Evolutionary conservation across 2,888 invertebrate genomes (phyloP).

Genomic region (Temnothorax ravouxi): DNA sequence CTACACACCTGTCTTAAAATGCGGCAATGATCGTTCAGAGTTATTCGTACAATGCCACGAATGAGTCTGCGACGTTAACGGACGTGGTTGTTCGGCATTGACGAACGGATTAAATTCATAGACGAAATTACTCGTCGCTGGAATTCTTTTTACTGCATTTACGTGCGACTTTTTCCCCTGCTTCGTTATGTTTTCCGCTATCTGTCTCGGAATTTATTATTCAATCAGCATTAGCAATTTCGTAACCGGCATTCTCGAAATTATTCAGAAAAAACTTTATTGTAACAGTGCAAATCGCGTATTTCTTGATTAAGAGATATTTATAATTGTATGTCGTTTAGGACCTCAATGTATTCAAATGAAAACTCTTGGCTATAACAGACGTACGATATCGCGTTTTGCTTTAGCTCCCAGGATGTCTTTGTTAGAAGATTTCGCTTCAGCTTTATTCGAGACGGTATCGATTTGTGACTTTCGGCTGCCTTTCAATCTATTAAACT

Average conservation of each 20-base stretch:
- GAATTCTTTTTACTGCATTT: conserved; percentile 58
- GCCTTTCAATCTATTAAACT: conserved; percentile 29
- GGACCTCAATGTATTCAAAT: not conserved
- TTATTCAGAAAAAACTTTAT: not conserved
- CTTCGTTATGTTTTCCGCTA: conserved; percentile 44
- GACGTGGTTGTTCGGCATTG: conserved; percentile 26
- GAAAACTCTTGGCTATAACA: not conserved
- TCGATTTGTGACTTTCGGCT: conserved; percentile 38
- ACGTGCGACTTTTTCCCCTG: conserved; percentile 28
- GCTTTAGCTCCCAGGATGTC: not conserved
- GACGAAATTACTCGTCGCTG: conserved; percentile 78
- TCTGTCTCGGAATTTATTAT: conserved; percentile 44
- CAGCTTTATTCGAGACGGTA: not conserved
- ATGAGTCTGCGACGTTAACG: not conserved
- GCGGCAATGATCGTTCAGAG: conserved; percentile 34
- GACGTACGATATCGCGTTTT: conserved; percentile 47
- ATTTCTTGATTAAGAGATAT: conserved; percentile 8
- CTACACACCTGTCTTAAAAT: not conserved
- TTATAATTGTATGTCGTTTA: not conserved
- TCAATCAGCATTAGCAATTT: not conserved
- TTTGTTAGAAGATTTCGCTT: not conserved
- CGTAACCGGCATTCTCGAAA: not conserved
- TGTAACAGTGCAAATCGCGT: not conserved
- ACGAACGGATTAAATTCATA: conserved; percentile 75
- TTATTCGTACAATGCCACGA: not conserved